Evolutionary conservation across 2,888 invertebrate species (phyloP).

Genomic region (Heliconius erato): DNA sequence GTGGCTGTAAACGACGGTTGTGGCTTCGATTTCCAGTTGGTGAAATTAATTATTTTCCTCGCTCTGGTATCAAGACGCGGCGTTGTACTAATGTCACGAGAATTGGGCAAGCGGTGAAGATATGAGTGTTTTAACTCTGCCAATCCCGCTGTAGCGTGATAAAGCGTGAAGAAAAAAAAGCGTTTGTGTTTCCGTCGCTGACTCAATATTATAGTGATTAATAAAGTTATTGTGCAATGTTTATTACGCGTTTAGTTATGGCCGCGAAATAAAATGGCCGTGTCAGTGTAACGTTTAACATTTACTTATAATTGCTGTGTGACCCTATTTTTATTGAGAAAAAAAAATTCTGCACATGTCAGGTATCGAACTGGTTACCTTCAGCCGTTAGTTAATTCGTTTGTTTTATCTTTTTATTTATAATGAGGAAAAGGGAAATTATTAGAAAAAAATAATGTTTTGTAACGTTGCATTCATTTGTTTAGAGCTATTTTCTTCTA

Average conservation of each 20-base stretch:
- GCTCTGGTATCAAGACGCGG: too few relatives aligned
- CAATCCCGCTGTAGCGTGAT: background rate
- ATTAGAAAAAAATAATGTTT: too few relatives aligned
- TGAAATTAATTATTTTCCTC: too few relatives aligned
- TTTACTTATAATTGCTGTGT: constrained; percentile 33
- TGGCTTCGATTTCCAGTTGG: background rate
- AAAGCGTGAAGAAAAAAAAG: background rate
- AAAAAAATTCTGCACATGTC: constrained; percentile 1
- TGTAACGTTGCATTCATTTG: too few relatives aligned
- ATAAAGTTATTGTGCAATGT: constrained; percentile 44
- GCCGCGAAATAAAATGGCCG: constrained; percentile 41
- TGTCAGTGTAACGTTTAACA: constrained; percentile 30
- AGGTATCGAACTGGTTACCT: constrained; percentile 8
- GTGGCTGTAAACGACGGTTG: background rate
- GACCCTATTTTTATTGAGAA: constrained; percentile 24
- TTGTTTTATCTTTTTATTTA: background rate
- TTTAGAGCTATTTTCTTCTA: background rate
- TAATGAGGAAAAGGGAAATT: background rate
- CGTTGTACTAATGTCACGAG: background rate
- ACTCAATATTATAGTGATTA: constrained; percentile 40
- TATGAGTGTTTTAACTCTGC: background rate
- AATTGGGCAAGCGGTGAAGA: background rate
- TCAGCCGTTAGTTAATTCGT: background rate
- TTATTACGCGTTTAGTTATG: constrained; percentile 44
- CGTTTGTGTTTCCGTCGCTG: constrained; percentile 19